Percentiles rank a stretch among this genome's conserved stretches.
phyloP scores from a whole-genome alignment of 2,888 invertebrate species.

The Cylloceria caligata region DNA sequence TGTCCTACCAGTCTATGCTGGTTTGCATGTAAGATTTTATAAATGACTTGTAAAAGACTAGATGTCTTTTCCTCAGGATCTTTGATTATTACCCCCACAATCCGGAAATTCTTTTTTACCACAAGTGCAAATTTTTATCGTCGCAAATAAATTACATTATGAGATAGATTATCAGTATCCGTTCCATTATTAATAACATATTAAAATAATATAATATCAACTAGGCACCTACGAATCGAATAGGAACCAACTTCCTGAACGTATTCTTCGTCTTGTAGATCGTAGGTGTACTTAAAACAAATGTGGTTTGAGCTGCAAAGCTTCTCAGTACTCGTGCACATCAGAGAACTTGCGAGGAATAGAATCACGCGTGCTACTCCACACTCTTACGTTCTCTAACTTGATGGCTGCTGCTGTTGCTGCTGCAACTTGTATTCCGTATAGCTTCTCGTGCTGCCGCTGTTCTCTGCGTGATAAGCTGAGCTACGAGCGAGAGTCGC shows the following conservation, averaged over 20 bases:
- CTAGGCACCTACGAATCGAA: background rate
- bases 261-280: slow-evolving; percentile 5
- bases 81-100: background rate
- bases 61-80: no score
- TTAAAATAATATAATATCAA: background rate
- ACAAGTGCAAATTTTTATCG: background rate
- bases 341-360: slow-evolving; percentile 30
- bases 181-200: background rate
- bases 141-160: background rate
- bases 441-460: slow-evolving; percentile 11
- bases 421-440: slow-evolving; percentile 24
- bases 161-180: background rate
- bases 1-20: background rate
- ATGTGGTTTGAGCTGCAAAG: slow-evolving; percentile 6
- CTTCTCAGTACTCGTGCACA: slow-evolving; percentile 20
- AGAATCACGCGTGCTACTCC: slow-evolving; percentile 47
- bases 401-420: slow-evolving; percentile 8
- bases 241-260: background rate
- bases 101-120: background rate
- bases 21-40: no score
- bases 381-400: slow-evolving; percentile 26
- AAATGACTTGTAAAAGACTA: no score
- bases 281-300: slow-evolving; percentile 18
- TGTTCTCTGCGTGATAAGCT: slow-evolving; percentile 46
- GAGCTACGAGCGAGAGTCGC: slow-evolving; percentile 43